A percentile compares a stretch with the other conserved stretches of the same genome.
phyloP scores from a whole-genome alignment of 2,888 invertebrate genomes.

The Yponomeuta malinellus region DNA sequence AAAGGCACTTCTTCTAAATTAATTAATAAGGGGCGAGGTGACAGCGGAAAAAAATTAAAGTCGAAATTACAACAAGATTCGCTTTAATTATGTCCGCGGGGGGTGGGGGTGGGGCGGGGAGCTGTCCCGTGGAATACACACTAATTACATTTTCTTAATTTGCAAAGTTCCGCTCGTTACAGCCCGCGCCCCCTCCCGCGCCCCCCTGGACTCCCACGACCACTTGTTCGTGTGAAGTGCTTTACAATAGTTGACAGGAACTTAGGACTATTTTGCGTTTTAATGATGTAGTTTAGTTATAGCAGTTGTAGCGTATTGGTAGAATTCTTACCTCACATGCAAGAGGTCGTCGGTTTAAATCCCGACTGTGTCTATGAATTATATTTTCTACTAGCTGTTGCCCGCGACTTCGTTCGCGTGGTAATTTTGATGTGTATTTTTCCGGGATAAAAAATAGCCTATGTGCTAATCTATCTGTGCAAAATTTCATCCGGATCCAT shows the following conservation, averaged over 20 bases:
- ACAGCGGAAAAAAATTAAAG: slow-evolving; percentile 68
- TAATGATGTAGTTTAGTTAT: not conserved
- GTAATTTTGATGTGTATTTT: no score
- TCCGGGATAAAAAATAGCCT: no score
- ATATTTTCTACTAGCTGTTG: no score
- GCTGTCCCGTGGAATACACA: slow-evolving; percentile 29
- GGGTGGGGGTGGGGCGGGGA: slow-evolving; percentile 27
- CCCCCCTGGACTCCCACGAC: not conserved
- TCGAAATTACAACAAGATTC: slow-evolving; percentile 75
- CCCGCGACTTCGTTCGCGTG: no score
- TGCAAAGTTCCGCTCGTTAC: slow-evolving; percentile 53
- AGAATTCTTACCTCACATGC: not conserved
- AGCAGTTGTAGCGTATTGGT: no score
- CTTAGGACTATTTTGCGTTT: not conserved
- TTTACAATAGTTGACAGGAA: not conserved
- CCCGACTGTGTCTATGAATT: no score
- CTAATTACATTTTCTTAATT: slow-evolving; percentile 76
- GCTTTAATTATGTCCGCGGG: slow-evolving; percentile 66
- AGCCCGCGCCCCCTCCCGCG: slow-evolving; percentile 28
- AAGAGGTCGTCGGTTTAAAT: no score
- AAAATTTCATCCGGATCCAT: no score
- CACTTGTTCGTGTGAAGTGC: not conserved
- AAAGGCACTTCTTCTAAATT: slow-evolving; percentile 66
- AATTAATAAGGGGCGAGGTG: slow-evolving; percentile 65
- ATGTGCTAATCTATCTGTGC: no score